Conservation (phyloP, 37 sponge, comb jelly and placozoan species). For the Diacarnus erythraeanus region DNA sequence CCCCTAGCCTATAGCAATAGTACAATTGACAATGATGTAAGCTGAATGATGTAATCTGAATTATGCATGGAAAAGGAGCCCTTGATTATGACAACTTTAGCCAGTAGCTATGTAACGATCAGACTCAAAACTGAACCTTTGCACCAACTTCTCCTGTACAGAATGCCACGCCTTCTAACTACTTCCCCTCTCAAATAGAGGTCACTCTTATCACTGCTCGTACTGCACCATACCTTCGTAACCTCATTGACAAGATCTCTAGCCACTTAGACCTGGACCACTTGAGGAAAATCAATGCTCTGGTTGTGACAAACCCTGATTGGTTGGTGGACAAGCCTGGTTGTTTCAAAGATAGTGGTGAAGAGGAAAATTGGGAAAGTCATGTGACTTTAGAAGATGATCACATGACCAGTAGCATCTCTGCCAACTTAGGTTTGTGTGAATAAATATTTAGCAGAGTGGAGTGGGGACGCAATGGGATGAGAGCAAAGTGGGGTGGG, state of each 20-base stretch:
- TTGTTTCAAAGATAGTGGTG: background rate
- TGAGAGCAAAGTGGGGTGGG: no score
- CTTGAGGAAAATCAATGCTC: constrained; percentile 56
- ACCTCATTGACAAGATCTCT: constrained; percentile 8
- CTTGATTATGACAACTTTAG: background rate
- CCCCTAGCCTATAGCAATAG: no score
- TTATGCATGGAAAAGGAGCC: background rate
- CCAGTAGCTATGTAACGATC: background rate
- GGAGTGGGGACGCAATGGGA: no score
- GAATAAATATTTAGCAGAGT: no score
- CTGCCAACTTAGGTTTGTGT: no score
- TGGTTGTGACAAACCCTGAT: constrained; percentile 62
- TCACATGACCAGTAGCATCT: background rate
- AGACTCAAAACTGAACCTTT: no score
- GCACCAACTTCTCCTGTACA: background rate
- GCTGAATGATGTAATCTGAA: background rate
- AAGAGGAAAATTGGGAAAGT: background rate
- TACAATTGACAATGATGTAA: no score
- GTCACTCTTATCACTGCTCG: constrained; percentile 61
- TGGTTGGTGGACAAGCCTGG: background rate
- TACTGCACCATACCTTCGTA: background rate
- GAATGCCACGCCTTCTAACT: constrained; percentile 1
- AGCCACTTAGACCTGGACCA: constrained; percentile 52
- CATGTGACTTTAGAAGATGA: background rate
- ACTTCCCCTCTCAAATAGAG: constrained; percentile 61